phyloP scores from a whole-genome alignment of 1,140 invertebrate species.

The Caenorhabditis latens region DNA sequence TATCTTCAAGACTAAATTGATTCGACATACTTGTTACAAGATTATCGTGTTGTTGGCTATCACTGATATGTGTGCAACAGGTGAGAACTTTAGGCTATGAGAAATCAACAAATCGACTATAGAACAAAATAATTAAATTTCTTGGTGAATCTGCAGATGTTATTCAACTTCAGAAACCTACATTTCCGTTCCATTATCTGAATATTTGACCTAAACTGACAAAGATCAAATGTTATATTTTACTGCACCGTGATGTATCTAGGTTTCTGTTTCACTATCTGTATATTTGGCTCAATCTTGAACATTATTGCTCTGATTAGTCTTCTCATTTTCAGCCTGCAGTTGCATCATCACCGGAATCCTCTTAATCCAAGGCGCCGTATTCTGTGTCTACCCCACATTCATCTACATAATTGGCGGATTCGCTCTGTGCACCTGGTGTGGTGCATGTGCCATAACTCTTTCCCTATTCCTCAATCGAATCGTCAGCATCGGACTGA shows the following conservation, averaged over 20 bases:
- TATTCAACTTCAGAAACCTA: no score
- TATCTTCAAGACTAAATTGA: slow-evolving; percentile 52
- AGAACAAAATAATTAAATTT: no score
- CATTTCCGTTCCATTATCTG: no score
- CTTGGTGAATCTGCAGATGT: no score
- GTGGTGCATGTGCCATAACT: slow-evolving; percentile 20
- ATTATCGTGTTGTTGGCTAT: slow-evolving; percentile 53
- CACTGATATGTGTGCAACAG: slow-evolving; percentile 43
- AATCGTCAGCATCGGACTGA: slow-evolving; percentile 30
- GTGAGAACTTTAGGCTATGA: background rate
- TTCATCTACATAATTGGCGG: slow-evolving; percentile 57
- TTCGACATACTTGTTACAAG: slow-evolving; percentile 57
- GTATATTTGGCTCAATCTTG: no score
- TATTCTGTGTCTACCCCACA: slow-evolving; percentile 59
- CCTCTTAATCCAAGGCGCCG: slow-evolving; percentile 51
- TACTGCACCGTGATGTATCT: no score
- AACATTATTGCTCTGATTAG: no score
- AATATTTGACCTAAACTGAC: no score
- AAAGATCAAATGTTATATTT: no score
- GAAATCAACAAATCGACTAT: no score
- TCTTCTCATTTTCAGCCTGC: no score
- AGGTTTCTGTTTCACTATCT: no score
- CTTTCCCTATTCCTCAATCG: slow-evolving; percentile 30
- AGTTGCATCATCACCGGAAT: slow-evolving; percentile 52
- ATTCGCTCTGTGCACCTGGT: slow-evolving; percentile 24